Base-by-base conservation (phyloP, 1,140 invertebrate species). In the Coenobita brevimanus region DNA sequence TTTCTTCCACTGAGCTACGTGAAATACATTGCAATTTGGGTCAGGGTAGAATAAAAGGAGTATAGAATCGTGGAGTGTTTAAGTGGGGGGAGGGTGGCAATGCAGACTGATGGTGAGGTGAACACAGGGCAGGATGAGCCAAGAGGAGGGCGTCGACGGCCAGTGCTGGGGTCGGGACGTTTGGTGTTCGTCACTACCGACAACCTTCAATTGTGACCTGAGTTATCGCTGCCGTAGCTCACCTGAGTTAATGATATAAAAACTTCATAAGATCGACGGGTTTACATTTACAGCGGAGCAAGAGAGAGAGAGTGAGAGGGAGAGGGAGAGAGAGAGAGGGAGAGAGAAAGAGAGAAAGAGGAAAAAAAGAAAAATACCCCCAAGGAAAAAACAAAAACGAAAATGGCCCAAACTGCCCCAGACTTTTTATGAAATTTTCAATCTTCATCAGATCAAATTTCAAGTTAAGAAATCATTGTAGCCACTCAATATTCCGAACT, bases 401-500 rank as follows among this genome's bases (percentile, higher is more conserved):
- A n/a, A n/a, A n/a, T n/a, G n/a, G n/a, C n/a, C 21, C 46, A 21
- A 78, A n/a, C 33, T 54, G 38, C 43, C 38, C 75, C 27, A 50
- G 57, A 43, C 36, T 67, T 67, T 82, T 82, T 78, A 38, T 46
- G 38, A 21, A 67, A 27, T 46, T 46, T 82, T 82, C 64, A 24
- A 54, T 82, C 62, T 82, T 71, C 80, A 71, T 82, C 80, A 82
- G 80, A 82, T 71, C 80, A 82, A 82, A 69, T 82, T 82, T 69
- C 80, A 82, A 50, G 38, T 46, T 50, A 4, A 50, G 33, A 82
- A 82, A 67, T 82, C 67, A 67, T 33, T 82, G 38, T 64, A 82
- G 62, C 69, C 80, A 69, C 80, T 82, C 80, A 82, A 82, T 82
- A 82, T 82, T 82, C 36, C 79, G 54, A 67, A 82, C 57, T 82